Evolutionary conservation across 2,888 invertebrate genomes (phyloP), one percentile per base, ranked within the genome.

Genomic region (Lathronympha strigana): DNA sequence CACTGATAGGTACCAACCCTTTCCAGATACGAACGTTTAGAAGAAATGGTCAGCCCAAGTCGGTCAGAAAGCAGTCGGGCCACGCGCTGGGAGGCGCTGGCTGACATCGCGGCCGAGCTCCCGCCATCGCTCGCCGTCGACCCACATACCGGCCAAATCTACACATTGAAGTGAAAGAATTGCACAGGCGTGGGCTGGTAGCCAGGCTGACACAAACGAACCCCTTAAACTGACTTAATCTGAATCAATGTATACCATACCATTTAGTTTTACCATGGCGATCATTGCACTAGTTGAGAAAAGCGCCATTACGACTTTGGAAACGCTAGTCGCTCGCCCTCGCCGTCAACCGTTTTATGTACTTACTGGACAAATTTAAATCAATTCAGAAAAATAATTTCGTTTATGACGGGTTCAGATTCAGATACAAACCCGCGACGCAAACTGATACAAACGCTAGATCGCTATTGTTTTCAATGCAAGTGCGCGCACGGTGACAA

Each of bases 21-120:
- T 60, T 60, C 15, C 64, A 64, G 61, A 19, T 43, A 50, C 11
- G 49, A 55, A 15, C 66, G 43, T 9, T 55, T 54, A 11, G 54
- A 51, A 33, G 60, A 40, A 31, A 58, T 61, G 17, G 57, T 51
- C 15, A 89, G 90, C 67, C 88, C 89, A 19, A 84, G 80, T 58
- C 87, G 85, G 67, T 91, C 91, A 0, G 83, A 85, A 53, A 83
- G 83, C 72, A 93, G 93, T 70, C 86, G 89, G 51, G 93, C 93
- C 40, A 94, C 94, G 13, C 88, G 93, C 36, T 94, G 94, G 94
- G 94, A 94, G 76, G 93, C 93, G 47, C 90, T 93, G 19, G 94
- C 94, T 0, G 94, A 94, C 79, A 93, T 93, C 66, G 93, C 93
- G 31, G 88, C 94, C 2, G 92, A 93, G 74, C 81, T 93, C 67